A percentile compares a stretch with the other conserved stretches of the same genome.
Evolutionary conservation across 2,113 vertebrate species (phyloP).

Genomic region (Symphodus melops): DNA sequence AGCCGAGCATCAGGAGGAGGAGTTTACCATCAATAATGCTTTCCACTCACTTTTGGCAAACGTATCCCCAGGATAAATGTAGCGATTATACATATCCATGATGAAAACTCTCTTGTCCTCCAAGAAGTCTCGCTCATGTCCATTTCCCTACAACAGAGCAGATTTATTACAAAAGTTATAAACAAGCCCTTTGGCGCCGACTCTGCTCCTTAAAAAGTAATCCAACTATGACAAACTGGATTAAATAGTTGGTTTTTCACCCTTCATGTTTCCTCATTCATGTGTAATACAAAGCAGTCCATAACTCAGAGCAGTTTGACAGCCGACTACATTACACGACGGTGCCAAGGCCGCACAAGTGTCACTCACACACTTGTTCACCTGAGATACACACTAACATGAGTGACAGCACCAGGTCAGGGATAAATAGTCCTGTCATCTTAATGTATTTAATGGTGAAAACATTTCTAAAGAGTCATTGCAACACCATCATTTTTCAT

Average conservation of each 20-base stretch:
- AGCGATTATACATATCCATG: conserved; percentile 95
- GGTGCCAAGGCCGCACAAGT: conserved; percentile 7
- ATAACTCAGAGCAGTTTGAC: background rate
- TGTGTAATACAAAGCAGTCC: background rate
- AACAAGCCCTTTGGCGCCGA: background rate
- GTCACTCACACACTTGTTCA: conserved; percentile 34
- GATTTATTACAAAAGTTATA: background rate
- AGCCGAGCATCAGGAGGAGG: background rate
- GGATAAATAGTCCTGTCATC: conserved; percentile 33
- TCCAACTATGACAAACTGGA: conserved; percentile 13
- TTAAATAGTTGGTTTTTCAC: background rate
- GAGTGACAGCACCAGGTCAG: conserved; percentile 44
- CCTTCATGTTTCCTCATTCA: background rate
- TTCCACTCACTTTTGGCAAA: conserved; percentile 91
- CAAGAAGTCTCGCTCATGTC: conserved; percentile 95
- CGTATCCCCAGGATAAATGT: conserved; percentile 93
- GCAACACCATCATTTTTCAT: conserved; percentile 53
- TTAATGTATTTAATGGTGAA: conserved; percentile 39
- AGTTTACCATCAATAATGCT: background rate
- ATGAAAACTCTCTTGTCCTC: conserved; percentile 93
- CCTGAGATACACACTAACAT: background rate
- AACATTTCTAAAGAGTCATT: conserved; percentile 25
- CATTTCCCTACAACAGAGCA: conserved; percentile 88
- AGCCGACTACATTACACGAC: conserved; percentile 22
- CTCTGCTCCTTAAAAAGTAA: conserved; percentile 1